Percentiles rank a stretch among this genome's conserved stretches.
Conservation (phyloP, 1,140 invertebrate species). For the Tribolium castaneum region DNA sequence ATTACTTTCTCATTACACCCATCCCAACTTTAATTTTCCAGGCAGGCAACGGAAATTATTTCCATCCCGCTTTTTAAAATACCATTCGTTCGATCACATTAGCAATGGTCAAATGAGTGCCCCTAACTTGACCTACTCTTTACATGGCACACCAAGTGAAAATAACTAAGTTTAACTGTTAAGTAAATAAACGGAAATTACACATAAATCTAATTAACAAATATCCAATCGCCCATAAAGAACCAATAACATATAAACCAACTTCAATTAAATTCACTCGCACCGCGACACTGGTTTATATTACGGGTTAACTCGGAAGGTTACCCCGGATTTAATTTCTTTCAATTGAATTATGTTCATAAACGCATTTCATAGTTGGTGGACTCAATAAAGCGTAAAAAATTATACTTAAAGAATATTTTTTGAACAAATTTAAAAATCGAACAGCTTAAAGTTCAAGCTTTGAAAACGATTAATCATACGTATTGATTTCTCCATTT, state of each 20-base stretch:
- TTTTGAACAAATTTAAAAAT: background rate
- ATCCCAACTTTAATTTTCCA: background rate
- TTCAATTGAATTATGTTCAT: background rate
- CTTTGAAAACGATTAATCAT: background rate
- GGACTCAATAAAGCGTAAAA: background rate
- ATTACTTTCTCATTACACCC: background rate
- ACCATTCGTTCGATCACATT: background rate
- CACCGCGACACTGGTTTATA: background rate
- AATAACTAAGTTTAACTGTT: background rate
- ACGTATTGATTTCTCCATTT: background rate
- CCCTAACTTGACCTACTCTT: background rate
- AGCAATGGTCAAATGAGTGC: background rate
- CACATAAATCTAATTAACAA: background rate
- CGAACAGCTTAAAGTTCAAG: background rate
- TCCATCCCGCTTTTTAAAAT: background rate
- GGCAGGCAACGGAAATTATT: background rate
- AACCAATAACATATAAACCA: background rate
- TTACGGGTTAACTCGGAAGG: constrained; percentile 4
- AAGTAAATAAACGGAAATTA: background rate
- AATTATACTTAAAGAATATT: too few species aligned
- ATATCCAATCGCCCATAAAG: background rate
- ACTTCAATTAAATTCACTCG: constrained; percentile 10
- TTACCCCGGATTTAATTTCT: constrained; percentile 17
- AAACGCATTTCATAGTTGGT: background rate
- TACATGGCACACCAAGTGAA: background rate